These are phyloP conservation scores for Drosophila multiciliata DNA, from an alignment of 2,888 invertebrate species.

Conservation along the genomic window DNA sequence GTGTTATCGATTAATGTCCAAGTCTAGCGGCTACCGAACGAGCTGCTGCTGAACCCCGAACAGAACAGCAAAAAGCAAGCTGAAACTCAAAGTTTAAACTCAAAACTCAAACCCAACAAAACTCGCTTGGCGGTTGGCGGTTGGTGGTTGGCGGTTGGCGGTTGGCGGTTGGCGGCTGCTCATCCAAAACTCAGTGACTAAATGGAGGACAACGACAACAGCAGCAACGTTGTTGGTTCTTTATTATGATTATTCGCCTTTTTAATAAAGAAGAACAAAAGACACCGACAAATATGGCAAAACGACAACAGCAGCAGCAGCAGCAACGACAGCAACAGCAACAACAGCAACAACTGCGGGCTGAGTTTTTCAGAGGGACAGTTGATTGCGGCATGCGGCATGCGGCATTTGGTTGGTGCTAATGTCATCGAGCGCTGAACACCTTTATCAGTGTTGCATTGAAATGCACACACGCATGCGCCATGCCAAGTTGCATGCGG, in stretches of 20 bases:
- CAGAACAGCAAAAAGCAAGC: constrained; percentile 19
- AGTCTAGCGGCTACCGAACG: constrained; percentile 85
- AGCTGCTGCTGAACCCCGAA: constrained; percentile 77
- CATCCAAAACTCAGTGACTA: constrained; percentile 82
- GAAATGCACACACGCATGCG: constrained; percentile 79
- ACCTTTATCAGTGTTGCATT: constrained; percentile 82
- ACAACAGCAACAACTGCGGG: constrained; percentile 41
- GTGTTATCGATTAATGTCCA: constrained; percentile 86
- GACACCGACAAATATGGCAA: constrained; percentile 81
- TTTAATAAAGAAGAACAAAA: constrained; percentile 81
- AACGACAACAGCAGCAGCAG: constrained; percentile 60
- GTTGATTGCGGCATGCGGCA: constrained; percentile 65
- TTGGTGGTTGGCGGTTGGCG: constrained; percentile 59
- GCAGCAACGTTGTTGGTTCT: constrained; percentile 72
- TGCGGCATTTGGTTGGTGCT: constrained; percentile 79
- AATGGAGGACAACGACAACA: constrained; percentile 76
- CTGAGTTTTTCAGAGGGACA: constrained; percentile 24
- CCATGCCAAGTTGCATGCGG: constrained; percentile 59
- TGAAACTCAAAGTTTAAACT: constrained; percentile 14
- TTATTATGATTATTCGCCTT: constrained; percentile 80
- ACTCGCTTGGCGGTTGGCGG: constrained; percentile 65
- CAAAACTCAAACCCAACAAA: constrained; percentile 41
- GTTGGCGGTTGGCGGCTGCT: constrained; percentile 71
- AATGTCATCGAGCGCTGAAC: constrained; percentile 82
- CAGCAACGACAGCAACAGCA: constrained; percentile 24